Percentiles rank a stretch among this genome's conserved stretches.
These are phyloP conservation scores for Sitta carolinensis DNA, from an alignment of 2,797 vertebrate genomes.

Conservation along the genomic window DNA sequence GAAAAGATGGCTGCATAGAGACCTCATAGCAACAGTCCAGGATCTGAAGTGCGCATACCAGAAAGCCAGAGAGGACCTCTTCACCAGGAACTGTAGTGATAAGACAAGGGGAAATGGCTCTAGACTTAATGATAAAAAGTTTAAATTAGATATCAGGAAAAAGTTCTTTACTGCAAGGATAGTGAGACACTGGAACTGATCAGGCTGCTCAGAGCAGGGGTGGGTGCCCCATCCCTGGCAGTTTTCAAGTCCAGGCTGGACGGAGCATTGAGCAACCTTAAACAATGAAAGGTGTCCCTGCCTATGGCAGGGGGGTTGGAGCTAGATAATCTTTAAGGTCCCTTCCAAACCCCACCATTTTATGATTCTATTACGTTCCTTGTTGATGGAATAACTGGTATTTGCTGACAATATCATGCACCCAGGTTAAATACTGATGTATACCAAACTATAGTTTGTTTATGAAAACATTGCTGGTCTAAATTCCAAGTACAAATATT, in stretches of 20 bases:
- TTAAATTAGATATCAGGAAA: background rate
- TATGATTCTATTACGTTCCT: background rate
- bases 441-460: background rate
- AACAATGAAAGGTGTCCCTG: background rate
- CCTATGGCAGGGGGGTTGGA: background rate
- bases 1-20: background rate
- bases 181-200: background rate
- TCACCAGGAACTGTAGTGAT: background rate
- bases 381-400: background rate
- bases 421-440: background rate
- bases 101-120: background rate
- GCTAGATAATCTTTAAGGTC: background rate
- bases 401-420: background rate
- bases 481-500: background rate
- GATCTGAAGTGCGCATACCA: background rate
- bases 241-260: background rate
- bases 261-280: background rate
- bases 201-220: background rate
- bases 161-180: background rate
- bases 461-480: background rate
- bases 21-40: background rate
- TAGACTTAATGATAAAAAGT: background rate
- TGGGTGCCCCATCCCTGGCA: background rate
- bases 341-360: background rate
- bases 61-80: background rate